phyloP scores from a whole-genome alignment of 2,113 vertebrate genomes.

The Numida meleagris region DNA sequence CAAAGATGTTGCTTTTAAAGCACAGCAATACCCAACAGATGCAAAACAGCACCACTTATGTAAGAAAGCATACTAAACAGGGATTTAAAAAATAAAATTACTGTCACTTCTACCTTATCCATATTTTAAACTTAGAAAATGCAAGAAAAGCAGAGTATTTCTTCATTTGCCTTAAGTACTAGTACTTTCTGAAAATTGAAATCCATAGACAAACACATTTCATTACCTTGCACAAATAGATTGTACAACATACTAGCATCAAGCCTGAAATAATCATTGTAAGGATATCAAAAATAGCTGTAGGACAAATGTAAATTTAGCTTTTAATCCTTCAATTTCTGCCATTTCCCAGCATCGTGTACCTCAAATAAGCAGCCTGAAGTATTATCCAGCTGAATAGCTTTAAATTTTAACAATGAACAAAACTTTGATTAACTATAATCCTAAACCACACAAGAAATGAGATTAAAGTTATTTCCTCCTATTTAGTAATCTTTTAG shows the following conservation, averaged over 20 bases:
- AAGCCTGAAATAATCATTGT: neutral
- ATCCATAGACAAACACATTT: neutral
- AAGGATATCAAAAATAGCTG: neutral
- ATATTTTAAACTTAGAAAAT: neutral
- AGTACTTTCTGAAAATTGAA: neutral
- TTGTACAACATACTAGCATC: neutral
- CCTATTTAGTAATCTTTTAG: conserved; percentile 40
- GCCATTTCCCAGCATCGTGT: neutral
- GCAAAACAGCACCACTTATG: neutral
- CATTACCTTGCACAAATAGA: neutral
- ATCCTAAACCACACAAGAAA: neutral
- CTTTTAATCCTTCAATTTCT: conserved; percentile 49
- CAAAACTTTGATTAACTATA: conserved; percentile 21
- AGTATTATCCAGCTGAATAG: conserved; percentile 33
- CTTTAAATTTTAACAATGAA: conserved; percentile 24
- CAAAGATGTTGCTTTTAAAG: neutral
- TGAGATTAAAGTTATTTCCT: conserved; percentile 47
- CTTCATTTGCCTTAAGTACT: neutral
- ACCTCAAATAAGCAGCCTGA: conserved; percentile 19
- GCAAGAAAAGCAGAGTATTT: neutral
- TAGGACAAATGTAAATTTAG: conserved; percentile 7
- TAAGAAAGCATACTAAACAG: neutral
- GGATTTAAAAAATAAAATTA: neutral
- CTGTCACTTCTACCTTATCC: neutral
- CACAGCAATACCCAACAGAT: neutral